phyloP scores from a whole-genome alignment of 2,113 vertebrate species.

The Hassar affinis region DNA sequence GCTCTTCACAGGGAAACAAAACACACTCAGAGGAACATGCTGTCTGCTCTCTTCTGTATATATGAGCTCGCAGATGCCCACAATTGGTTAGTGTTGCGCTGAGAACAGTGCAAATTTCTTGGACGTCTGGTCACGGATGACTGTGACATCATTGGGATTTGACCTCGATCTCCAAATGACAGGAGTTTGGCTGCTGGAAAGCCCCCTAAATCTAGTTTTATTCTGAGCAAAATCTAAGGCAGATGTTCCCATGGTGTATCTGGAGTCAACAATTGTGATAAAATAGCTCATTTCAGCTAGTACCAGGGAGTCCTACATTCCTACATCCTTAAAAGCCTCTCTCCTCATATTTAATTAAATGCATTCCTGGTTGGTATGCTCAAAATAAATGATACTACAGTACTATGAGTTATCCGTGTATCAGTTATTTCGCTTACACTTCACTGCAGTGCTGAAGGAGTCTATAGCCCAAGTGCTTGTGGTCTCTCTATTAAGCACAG shows the following conservation, averaged over 20 bases:
- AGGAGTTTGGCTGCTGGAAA: neutral
- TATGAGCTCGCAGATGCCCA: neutral
- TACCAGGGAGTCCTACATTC: neutral
- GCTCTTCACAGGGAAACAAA: neutral
- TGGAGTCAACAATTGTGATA: neutral
- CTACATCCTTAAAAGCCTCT: neutral
- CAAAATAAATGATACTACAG: neutral
- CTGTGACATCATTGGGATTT: neutral
- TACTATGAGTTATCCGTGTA: neutral
- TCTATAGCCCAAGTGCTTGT: neutral
- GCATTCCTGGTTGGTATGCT: neutral
- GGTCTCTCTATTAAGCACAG: neutral
- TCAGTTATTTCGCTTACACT: slow-evolving; percentile 5
- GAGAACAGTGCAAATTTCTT: neutral
- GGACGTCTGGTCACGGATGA: neutral
- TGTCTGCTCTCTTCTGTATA: neutral
- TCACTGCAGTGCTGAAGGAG: neutral
- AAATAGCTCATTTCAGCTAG: neutral
- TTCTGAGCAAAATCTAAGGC: neutral
- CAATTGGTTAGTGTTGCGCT: neutral
- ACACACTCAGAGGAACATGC: neutral
- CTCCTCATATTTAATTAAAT: neutral
- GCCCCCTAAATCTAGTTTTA: neutral
- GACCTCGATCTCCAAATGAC: neutral
- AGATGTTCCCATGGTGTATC: neutral